phyloP scores from a whole-genome alignment of 2,113 vertebrate species.

The Hoplias malabaricus region DNA sequence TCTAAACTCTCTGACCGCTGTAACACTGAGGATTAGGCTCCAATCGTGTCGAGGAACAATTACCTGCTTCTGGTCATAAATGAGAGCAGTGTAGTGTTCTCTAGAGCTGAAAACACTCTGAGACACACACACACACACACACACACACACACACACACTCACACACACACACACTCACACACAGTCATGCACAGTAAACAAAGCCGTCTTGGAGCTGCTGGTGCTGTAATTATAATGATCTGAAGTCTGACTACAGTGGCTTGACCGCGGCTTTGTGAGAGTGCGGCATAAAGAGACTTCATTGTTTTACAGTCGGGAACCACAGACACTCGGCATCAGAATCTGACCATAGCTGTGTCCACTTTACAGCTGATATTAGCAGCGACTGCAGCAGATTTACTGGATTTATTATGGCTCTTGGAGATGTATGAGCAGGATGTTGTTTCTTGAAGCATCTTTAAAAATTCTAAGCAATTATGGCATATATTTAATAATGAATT shows the following conservation, averaged over 20 bases:
- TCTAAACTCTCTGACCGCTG: constrained; percentile 19
- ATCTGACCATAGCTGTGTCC: constrained; percentile 20
- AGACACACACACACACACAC: constrained; percentile 10
- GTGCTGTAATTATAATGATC: constrained; percentile 50
- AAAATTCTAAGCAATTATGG: no score
- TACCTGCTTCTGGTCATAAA: constrained; percentile 36
- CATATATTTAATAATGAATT: no score
- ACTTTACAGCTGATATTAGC: neutral
- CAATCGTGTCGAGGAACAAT: constrained; percentile 36
- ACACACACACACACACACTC: constrained; percentile 19
- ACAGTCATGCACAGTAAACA: constrained; percentile 45
- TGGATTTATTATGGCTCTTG: no score
- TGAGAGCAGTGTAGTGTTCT: constrained; percentile 41
- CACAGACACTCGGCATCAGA: neutral
- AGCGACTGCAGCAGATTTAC: no score
- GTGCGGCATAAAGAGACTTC: constrained; percentile 29
- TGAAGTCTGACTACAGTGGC: constrained; percentile 37
- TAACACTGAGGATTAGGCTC: constrained; percentile 43
- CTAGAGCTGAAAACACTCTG: constrained; percentile 20
- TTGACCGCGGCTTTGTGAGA: constrained; percentile 19
- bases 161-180: neutral
- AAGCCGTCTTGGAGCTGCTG: constrained; percentile 37
- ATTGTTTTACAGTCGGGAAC: constrained; percentile 39
- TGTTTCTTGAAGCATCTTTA: no score
- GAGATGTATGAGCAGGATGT: no score